Conservation (phyloP, 2,888 invertebrate species). For the Crossocerus cetratus region DNA sequence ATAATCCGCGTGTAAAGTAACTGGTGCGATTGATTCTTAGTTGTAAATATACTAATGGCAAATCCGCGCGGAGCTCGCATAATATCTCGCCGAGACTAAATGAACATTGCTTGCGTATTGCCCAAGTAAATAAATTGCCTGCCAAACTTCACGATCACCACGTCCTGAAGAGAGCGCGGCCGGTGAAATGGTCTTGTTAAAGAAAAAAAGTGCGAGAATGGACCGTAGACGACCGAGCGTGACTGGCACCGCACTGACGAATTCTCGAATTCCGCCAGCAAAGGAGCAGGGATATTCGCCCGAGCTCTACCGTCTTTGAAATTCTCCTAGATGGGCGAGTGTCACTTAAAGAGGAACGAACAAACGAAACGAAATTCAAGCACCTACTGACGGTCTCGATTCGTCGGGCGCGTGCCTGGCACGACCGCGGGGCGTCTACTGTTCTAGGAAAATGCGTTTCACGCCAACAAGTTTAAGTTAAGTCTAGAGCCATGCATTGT, state of each 20-base stretch:
- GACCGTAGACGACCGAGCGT: conserved; percentile 27
- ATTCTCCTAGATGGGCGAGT: too few species aligned
- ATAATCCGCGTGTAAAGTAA: conserved; percentile 41
- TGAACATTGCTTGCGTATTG: too few species aligned
- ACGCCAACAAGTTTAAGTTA: conserved; percentile 30
- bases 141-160: too few species aligned
- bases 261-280: not conserved
- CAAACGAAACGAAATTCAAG: not conserved
- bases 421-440: conserved; percentile 15
- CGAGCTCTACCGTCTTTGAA: too few species aligned
- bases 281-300: too few species aligned
- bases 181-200: too few species aligned
- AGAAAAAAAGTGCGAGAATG: conserved; percentile 25
- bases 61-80: conserved; percentile 22
- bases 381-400: conserved; percentile 1
- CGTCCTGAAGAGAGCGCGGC: too few species aligned
- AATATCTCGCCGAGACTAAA: not conserved
- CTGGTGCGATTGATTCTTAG: conserved; percentile 48
- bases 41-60: conserved; percentile 51
- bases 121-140: too few species aligned
- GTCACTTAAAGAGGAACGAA: not conserved
- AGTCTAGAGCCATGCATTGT: conserved; percentile 47
- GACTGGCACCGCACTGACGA: conserved; percentile 27
- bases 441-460: conserved; percentile 16
- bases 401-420: conserved; percentile 23